Base-by-base conservation (phyloP, 2,888 invertebrate species). In the Acanthosoma haemorrhoidale region DNA sequence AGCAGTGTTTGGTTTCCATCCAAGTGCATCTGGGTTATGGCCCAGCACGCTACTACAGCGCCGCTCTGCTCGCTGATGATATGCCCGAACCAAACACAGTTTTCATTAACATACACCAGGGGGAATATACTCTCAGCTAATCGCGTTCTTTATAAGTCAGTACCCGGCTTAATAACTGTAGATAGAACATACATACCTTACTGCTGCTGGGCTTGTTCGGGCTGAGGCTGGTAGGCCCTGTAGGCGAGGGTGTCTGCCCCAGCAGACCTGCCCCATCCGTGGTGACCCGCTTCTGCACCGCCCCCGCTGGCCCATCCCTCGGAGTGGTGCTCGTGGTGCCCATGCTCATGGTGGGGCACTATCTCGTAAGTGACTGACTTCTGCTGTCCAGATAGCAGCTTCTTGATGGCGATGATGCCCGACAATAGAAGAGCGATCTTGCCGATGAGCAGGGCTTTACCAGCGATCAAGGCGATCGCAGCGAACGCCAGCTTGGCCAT, bases 341-440 rank as follows among this genome's bases (percentile, higher is more conserved):
- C 84, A 79, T 91, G 91, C 77, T 91, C 91, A 68, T 92, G 91
- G 79, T 92, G 92, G 0, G 91, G 87, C 0, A 92, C 91, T 36
- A 92, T 92, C 79, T 92, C 92, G 78, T 92, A 92, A 4, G 92
- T 92, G 74, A 92, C 92, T 78, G 91, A 34, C 21, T 73, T 73
- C 21, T 73, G 73, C 81, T 90, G 88, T 78, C 88, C 88, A 66
- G 88, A 87, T 75, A 92, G 80, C 64, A 92, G 82, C 79, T 92
- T 92, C 84, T 92, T 92, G 79, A 92, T 81, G 3, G 92, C 92
- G 77, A 92, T 92, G 71, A 92, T 88, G 66, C 90, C 89, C 0
- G 92, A 91, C 60, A 92, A 83, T 58, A 92, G 90, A 74, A 92
- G 83, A 31, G 92, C 92, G 77, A 92, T 86, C 81, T 92, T 92